Conservation (phyloP, 2,888 invertebrate genomes). For the Caenorhabditis uteleia region DNA sequence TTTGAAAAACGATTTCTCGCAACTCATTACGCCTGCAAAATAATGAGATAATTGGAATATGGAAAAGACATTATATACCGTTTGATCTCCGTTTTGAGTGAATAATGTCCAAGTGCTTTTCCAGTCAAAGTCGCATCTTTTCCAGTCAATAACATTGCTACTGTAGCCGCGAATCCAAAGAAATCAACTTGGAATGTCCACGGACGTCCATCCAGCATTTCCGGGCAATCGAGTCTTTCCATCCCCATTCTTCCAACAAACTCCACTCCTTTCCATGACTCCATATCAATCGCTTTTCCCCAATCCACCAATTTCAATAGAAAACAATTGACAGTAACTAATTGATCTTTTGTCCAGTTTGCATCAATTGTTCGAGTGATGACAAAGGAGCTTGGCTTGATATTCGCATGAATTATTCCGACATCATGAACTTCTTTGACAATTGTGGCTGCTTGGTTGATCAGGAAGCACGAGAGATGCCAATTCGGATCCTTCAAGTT, state of each 20-base stretch:
- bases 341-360: slow-evolving; percentile 24
- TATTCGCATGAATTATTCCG: slow-evolving; percentile 89
- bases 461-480: slow-evolving; percentile 28
- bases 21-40: slow-evolving; percentile 71
- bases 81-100: slow-evolving; percentile 55
- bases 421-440: slow-evolving; percentile 85
- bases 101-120: slow-evolving; percentile 41
- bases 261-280: slow-evolving; percentile 74
- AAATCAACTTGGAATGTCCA: slow-evolving; percentile 87
- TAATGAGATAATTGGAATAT: neutral
- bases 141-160: slow-evolving; percentile 85
- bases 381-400: slow-evolving; percentile 93
- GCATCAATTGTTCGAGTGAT: slow-evolving; percentile 70
- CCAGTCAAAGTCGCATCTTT: slow-evolving; percentile 79
- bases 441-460: slow-evolving; percentile 82
- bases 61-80: slow-evolving; percentile 33
- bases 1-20: slow-evolving; percentile 77
- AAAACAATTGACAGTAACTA: slow-evolving; percentile 26
- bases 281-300: slow-evolving; percentile 90
- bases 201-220: slow-evolving; percentile 83
- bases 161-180: slow-evolving; percentile 85
- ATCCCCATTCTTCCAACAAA: slow-evolving; percentile 75
- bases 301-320: slow-evolving; percentile 86
- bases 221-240: slow-evolving; percentile 75
- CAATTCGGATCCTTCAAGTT: slow-evolving; percentile 41